Conservation (phyloP, 1,140 invertebrate genomes). For the Saccostrea cuccullata region DNA sequence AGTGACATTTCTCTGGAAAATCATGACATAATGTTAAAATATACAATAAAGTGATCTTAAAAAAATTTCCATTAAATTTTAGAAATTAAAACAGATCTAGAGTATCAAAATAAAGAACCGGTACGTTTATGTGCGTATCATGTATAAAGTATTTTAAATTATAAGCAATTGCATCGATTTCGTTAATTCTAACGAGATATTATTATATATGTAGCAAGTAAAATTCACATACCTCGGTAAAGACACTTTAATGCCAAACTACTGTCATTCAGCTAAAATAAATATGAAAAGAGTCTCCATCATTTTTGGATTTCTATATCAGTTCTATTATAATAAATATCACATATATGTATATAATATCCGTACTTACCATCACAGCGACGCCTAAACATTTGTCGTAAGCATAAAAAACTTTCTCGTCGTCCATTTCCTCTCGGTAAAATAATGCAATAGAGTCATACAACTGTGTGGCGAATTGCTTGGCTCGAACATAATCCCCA, state of each 20-base stretch:
- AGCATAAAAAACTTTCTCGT: background rate
- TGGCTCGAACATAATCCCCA: background rate
- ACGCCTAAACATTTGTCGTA: background rate
- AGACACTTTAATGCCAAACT: background rate
- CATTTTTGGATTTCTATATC: too few species aligned
- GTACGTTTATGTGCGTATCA: too few species aligned
- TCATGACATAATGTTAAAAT: background rate
- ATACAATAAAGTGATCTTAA: too few species aligned
- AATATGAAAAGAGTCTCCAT: background rate
- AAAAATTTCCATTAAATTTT: too few species aligned
- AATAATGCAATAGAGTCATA: background rate
- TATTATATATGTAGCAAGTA: too few species aligned
- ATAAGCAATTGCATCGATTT: too few species aligned
- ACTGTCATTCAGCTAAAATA: background rate
- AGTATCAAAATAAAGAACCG: too few species aligned
- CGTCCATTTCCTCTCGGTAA: background rate
- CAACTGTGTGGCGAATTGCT: background rate
- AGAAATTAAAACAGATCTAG: too few species aligned
- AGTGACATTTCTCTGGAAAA: background rate
- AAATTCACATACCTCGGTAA: background rate
- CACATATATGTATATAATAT: too few species aligned
- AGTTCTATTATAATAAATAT: too few species aligned
- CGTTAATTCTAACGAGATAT: too few species aligned
- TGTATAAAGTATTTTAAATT: too few species aligned
- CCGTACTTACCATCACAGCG: background rate